These are phyloP conservation scores for Bothrops jararaca DNA, from an alignment of 2,113 vertebrate species.

Conservation along the genomic window DNA sequence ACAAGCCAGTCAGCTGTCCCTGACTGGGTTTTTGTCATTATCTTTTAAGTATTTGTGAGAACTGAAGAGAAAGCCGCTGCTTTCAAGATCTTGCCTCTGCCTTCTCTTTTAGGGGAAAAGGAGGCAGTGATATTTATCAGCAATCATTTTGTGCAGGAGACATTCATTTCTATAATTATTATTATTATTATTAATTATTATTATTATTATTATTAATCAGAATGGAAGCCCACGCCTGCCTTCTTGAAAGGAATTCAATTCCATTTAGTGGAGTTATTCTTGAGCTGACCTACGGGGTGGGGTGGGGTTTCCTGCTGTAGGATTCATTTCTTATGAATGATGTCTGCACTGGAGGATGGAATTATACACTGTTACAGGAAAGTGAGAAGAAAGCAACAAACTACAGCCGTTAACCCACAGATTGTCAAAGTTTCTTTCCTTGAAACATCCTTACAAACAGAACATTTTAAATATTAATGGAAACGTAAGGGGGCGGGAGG, in stretches of 20 bases:
- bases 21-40: neutral
- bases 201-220: neutral
- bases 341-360: neutral
- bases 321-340: neutral
- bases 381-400: neutral
- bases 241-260: neutral
- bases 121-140: neutral
- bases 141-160: neutral
- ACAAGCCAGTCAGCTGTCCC: neutral
- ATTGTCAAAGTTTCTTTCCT: neutral
- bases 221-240: neutral
- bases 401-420: neutral
- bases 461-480: neutral
- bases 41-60: neutral
- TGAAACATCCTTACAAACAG: neutral
- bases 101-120: neutral
- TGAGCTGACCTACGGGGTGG: neutral
- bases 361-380: neutral
- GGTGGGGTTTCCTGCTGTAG: no score
- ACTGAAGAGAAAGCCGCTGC: neutral
- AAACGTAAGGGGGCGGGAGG: neutral
- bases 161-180: no score
- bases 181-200: no score
- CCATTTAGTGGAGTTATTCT: neutral
- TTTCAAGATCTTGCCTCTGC: no score